Evolutionary conservation across 2,888 invertebrate genomes (phyloP).

Genomic region (Malacosoma neustria): DNA sequence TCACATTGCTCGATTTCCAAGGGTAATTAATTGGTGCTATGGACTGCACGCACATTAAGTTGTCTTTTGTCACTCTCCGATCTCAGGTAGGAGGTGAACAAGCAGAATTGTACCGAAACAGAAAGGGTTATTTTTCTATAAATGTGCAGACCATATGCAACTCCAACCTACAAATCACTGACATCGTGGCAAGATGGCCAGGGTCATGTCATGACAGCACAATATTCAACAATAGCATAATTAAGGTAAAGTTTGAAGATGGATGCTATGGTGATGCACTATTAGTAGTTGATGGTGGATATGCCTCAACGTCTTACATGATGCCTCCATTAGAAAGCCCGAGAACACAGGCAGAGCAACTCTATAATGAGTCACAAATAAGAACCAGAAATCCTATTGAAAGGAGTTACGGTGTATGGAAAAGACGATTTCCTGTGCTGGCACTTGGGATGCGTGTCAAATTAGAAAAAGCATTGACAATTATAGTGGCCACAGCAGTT

Average conservation of each 20-base stretch:
- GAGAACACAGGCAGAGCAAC: background rate
- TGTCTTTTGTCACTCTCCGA: background rate
- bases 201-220: constrained; percentile 5
- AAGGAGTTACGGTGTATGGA: constrained; percentile 16
- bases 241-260: constrained; percentile 1
- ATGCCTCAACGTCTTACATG: background rate
- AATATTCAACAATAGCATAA: constrained; percentile 1
- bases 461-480: constrained; percentile 9
- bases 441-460: constrained; percentile 20
- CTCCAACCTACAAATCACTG: constrained; percentile 4
- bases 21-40: constrained; percentile 3
- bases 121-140: constrained; percentile 3
- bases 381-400: constrained; percentile 2
- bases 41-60: constrained; percentile 4
- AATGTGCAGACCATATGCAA: constrained; percentile 4
- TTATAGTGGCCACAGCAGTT: constrained; percentile 12
- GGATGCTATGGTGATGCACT: background rate
- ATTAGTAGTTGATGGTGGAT: constrained; percentile 1
- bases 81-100: background rate
- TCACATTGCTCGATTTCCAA: constrained; percentile 1
- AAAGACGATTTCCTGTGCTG: constrained; percentile 19
- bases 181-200: constrained; percentile 5
- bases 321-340: constrained; percentile 1
- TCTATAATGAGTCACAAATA: constrained; percentile 4
- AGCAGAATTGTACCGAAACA: constrained; percentile 3